Conservation (phyloP, 2,888 invertebrate species). For the Synanthedon formicaeformis region DNA sequence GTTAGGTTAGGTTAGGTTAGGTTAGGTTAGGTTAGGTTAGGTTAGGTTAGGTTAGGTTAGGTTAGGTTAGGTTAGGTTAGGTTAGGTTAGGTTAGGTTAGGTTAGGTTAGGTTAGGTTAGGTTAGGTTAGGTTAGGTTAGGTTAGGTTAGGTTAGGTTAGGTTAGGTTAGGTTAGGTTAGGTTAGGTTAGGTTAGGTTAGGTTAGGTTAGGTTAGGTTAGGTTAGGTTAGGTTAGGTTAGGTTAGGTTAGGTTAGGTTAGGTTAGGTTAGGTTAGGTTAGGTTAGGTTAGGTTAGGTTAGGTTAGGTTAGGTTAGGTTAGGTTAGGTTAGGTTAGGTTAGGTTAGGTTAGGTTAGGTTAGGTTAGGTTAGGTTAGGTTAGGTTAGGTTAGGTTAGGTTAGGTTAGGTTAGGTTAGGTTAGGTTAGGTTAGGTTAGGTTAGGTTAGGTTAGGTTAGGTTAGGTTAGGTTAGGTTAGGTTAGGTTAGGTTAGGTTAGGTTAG, state of each 20-base stretch:
- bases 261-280: no score
- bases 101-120: no score
- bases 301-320: conserved; percentile 8
- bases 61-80: no score
- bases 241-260: conserved; percentile 5
- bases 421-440: conserved; percentile 6
- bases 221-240: conserved; percentile 10
- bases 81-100: no score
- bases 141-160: no score
- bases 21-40: no score
- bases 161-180: no score
- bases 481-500: conserved; percentile 9
- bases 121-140: no score
- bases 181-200: no score
- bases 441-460: conserved; percentile 5
- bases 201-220: conserved; percentile 9
- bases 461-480: conserved; percentile 9
- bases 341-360: conserved; percentile 10
- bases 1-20: no score
- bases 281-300: no score
- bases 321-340: conserved; percentile 11
- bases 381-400: conserved; percentile 9
- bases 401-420: conserved; percentile 9
- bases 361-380: conserved; percentile 9
- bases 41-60: no score